A percentile compares a stretch with the other conserved stretches of the same genome.
These are phyloP conservation scores for Vollenhovia emeryi DNA, from an alignment of 1,140 invertebrate species.

Conservation along the genomic window DNA sequence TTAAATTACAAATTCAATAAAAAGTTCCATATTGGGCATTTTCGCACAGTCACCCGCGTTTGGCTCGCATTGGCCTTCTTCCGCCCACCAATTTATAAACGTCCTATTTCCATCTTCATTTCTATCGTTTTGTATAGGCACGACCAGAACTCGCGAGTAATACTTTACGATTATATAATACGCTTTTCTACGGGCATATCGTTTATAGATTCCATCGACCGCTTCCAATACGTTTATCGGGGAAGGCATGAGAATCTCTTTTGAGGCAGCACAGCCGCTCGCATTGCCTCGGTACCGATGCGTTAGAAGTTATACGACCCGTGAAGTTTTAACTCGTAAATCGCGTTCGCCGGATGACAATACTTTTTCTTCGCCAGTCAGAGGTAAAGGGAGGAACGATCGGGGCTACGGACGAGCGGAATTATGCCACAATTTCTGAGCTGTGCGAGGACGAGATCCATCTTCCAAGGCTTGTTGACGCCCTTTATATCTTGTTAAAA, in stretches of 20 bases:
- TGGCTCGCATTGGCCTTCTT: no score
- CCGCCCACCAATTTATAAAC: no score
- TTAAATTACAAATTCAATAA: no score
- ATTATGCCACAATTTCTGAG: slow-evolving; percentile 16
- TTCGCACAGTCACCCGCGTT: no score
- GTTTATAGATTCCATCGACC: neutral
- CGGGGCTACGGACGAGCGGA: neutral
- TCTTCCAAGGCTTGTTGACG: neutral
- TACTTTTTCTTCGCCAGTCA: neutral
- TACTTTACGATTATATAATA: slow-evolving; percentile 17
- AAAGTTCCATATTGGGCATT: no score
- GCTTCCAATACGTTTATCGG: neutral
- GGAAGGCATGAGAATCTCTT: neutral
- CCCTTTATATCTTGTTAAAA: slow-evolving; percentile 46
- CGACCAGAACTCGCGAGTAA: neutral
- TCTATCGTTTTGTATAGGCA: neutral
- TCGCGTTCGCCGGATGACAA: neutral
- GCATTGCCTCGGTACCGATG: neutral
- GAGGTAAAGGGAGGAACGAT: neutral
- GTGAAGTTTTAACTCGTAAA: slow-evolving; percentile 36
- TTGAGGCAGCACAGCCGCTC: neutral
- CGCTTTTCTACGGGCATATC: neutral
- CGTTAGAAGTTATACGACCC: slow-evolving; percentile 24
- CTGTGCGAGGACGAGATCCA: neutral
- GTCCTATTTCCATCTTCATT: neutral